Base-by-base conservation (phyloP, 2,888 invertebrate genomes). In the Nemurella pictetii region DNA sequence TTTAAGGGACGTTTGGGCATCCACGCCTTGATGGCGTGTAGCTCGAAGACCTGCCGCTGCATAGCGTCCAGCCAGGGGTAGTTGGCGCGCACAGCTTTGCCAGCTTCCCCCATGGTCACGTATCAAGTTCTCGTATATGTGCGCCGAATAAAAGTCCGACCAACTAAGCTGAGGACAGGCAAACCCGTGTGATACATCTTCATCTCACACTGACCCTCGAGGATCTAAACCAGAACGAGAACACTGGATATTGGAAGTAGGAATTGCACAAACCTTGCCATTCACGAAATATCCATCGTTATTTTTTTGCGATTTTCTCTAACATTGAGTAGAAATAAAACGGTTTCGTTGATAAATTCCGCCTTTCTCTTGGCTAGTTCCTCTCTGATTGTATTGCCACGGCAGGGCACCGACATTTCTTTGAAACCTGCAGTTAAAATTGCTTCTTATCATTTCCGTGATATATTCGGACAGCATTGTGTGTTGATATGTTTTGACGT, bases 91-190 rank as follows among this genome's bases (percentile, higher is more conserved):
- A n/a, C n/a, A n/a, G n/a, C n/a, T n/a, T n/a, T n/a, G n/a, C n/a
- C n/a, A n/a, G n/a, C n/a, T n/a, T n/a, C n/a, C n/a, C n/a, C n/a
- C n/a, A n/a, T n/a, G n/a, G n/a, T n/a, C n/a, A n/a, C n/a, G n/a
- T n/a, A n/a, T n/a, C n/a, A n/a, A n/a, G n/a, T n/a, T n/a, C n/a
- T n/a, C n/a, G n/a, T n/a, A n/a, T n/a, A 93, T 90, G 85, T 91
- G 92, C 83, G 92, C 92, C 87, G 94, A 93, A 86, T 91, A 91
- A 15, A 94, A 88, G 89, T 94, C 94, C 83, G 94, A 94, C 94
- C 94, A 94, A 29, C 93, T 93, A 26, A 94, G 89, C 92, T 93
- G 88, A 88, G 86, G 85, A 36, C 85, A 86, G 55, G n/a, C n/a
- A 55, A 7, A 12, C 2, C 55, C 9, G 20, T 55, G 55, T 20